phyloP scores from a whole-genome alignment of 2,797 vertebrate species.

The Melanotaenia nigrans region DNA sequence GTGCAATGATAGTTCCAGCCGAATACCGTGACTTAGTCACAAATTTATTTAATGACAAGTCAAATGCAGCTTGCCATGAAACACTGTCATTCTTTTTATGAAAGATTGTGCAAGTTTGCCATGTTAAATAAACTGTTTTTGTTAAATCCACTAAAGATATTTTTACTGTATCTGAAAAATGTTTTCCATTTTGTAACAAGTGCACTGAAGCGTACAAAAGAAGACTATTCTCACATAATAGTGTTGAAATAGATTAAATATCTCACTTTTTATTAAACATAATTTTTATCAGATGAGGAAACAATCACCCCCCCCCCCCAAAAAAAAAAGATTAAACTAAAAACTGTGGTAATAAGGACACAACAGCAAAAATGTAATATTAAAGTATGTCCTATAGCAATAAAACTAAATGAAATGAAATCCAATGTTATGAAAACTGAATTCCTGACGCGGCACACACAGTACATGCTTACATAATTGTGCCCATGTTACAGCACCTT shows the following conservation, averaged over 20 bases:
- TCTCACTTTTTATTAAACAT: too few relatives aligned
- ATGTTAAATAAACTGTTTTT: not conserved
- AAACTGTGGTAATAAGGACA: not conserved
- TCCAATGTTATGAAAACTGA: conserved; percentile 2
- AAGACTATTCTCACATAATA: too few relatives aligned
- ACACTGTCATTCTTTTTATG: not conserved
- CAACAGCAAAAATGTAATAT: not conserved
- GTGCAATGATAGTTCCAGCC: not conserved
- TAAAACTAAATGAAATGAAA: conserved; percentile 14
- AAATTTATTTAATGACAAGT: not conserved
- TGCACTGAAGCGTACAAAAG: too few relatives aligned
- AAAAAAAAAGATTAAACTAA: too few relatives aligned
- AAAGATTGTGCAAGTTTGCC: not conserved
- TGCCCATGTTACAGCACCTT: conserved; percentile 42
- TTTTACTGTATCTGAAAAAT: not conserved
- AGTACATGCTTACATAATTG: conserved; percentile 46
- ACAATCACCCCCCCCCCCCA: too few relatives aligned
- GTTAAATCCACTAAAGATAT: not conserved
- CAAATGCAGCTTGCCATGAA: not conserved
- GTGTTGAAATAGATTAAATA: too few relatives aligned
- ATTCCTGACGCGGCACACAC: not conserved
- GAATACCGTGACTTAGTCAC: not conserved
- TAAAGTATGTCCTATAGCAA: not conserved
- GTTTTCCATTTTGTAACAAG: too few relatives aligned
- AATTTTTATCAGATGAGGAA: too few relatives aligned